Percentiles rank a stretch among this genome's conserved stretches.
Evolutionary conservation across 2,797 vertebrate species (phyloP).

Genomic region (Enteromius treurensis): DNA sequence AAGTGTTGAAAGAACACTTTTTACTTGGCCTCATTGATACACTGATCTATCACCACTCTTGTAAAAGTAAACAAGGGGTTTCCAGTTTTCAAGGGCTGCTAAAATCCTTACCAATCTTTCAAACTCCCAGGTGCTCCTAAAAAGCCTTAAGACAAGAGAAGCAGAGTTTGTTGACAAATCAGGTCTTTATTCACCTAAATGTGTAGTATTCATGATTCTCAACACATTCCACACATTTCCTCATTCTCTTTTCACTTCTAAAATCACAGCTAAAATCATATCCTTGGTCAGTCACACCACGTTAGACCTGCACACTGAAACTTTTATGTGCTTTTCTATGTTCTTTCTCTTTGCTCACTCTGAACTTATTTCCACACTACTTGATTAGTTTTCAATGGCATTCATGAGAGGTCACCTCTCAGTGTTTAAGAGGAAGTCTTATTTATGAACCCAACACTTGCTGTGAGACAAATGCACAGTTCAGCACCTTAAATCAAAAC

Average conservation of each 20-base stretch:
- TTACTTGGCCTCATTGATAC: neutral
- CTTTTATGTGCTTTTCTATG: constrained; percentile 27
- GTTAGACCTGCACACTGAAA: constrained; percentile 26
- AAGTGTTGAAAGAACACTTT: neutral
- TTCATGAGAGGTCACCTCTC: constrained; percentile 49
- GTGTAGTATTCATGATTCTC: constrained; percentile 63
- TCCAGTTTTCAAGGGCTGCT: neutral
- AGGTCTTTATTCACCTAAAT: constrained; percentile 61
- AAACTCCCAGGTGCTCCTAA: neutral
- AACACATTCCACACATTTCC: constrained; percentile 55
- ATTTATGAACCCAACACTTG: constrained; percentile 53
- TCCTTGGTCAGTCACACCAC: constrained; percentile 19
- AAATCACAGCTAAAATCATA: neutral
- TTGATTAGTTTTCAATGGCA: constrained; percentile 40
- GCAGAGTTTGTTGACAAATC: constrained; percentile 70
- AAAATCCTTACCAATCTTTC: neutral
- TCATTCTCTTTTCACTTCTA: neutral
- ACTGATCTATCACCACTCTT: neutral
- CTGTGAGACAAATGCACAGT: constrained; percentile 29
- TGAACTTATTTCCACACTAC: constrained; percentile 19
- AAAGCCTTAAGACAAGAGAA: constrained; percentile 41
- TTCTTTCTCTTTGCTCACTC: constrained; percentile 17
- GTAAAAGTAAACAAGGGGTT: neutral
- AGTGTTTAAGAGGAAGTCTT: constrained; percentile 43
- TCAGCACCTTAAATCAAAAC: constrained; percentile 48